Conservation (phyloP, 2,113 vertebrate species). For the Opisthocomus hoazin region DNA sequence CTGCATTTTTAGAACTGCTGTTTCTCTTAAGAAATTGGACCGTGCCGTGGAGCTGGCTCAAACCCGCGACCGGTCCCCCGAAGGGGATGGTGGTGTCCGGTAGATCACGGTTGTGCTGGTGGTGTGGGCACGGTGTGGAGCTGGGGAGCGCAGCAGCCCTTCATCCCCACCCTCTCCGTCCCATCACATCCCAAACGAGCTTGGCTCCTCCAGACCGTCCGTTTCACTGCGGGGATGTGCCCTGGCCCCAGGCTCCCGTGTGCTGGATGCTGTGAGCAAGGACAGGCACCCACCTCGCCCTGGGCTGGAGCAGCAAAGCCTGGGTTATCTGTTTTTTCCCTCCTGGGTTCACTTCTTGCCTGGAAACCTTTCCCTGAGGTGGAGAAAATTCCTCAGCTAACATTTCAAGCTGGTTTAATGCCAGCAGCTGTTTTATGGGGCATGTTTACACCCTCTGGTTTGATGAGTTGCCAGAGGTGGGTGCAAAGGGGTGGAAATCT, state of each 20-base stretch:
- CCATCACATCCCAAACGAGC: not conserved
- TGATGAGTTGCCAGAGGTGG: not conserved
- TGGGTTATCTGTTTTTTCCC: not conserved
- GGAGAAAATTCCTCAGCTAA: not conserved
- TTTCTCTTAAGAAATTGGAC: not conserved
- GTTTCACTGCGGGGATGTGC: not conserved
- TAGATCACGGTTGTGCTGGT: not conserved
- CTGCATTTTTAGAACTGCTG: not conserved
- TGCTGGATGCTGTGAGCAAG: not conserved
- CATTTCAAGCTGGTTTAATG: not conserved
- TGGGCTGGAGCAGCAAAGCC: not conserved
- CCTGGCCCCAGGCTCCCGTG: accelerated
- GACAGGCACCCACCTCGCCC: not conserved
- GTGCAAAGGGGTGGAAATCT: not conserved
- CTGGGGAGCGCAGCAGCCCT: not conserved
- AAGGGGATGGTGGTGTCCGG: not conserved
- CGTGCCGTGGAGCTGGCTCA: not conserved
- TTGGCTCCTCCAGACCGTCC: not conserved
- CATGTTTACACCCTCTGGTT: not conserved
- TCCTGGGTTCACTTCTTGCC: not conserved
- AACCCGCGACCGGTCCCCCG: not conserved
- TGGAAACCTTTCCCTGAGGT: not conserved
- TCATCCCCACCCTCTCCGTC: not conserved
- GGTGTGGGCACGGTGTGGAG: not conserved
- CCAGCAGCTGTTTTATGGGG: not conserved